A percentile compares a stretch with the other conserved stretches of the same genome.
These are phyloP conservation scores for Monopterus albus DNA, from an alignment of 2,113 vertebrate genomes.

Conservation along the genomic window DNA sequence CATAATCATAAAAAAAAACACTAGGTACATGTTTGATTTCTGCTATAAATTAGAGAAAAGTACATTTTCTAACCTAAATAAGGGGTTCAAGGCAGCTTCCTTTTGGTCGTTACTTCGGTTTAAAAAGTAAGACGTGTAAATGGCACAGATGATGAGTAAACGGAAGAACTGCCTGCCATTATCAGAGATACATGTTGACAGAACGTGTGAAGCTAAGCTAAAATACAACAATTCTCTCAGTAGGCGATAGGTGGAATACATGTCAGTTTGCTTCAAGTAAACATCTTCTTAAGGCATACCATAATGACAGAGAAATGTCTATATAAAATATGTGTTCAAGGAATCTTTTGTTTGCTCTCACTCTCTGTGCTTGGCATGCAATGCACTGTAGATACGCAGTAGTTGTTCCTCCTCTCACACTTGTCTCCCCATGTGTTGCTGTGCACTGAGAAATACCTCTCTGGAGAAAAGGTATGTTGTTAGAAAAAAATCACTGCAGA, in stretches of 20 bases:
- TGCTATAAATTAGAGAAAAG: background rate
- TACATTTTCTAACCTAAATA: background rate
- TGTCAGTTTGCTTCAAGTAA: conserved; percentile 18
- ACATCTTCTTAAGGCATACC: background rate
- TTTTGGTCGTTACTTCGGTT: background rate
- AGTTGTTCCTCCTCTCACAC: conserved; percentile 21
- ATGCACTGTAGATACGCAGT: conserved; percentile 21
- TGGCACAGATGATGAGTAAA: background rate
- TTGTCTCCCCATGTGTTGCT: conserved; percentile 17
- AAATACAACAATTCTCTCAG: conserved; percentile 19
- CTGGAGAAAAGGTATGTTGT: conserved; percentile 16
- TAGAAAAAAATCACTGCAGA: conserved; percentile 19
- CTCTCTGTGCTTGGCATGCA: conserved; percentile 23
- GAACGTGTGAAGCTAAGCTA: conserved; percentile 7
- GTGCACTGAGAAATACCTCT: conserved; percentile 51
- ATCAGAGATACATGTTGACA: conserved; percentile 8
- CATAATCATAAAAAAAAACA: background rate
- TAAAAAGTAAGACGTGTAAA: background rate
- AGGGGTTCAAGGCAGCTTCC: background rate
- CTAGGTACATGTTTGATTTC: background rate
- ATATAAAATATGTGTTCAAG: background rate
- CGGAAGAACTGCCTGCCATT: background rate
- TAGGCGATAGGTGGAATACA: conserved; percentile 13
- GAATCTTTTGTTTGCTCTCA: conserved; percentile 25
- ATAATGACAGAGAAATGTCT: background rate